phyloP scores from a whole-genome alignment of 2,113 vertebrate species.

The Oncorhynchus tshawytscha region DNA sequence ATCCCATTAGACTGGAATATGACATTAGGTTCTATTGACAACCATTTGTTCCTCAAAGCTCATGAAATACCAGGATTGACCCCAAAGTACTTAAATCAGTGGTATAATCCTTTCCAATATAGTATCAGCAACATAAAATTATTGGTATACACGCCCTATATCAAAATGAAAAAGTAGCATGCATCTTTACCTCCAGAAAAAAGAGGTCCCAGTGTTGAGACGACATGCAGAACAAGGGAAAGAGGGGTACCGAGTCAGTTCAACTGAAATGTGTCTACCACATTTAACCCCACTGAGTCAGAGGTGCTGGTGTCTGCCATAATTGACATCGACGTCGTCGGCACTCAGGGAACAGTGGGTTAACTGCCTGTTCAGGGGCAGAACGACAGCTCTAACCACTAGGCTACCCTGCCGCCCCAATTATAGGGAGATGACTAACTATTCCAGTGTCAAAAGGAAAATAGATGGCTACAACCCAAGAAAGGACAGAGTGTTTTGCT shows the following conservation, averaged over 20 bases:
- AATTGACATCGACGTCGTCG: too few relatives aligned
- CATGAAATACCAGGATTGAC: too few relatives aligned
- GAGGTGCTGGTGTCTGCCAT: too few relatives aligned
- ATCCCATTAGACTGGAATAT: constrained; percentile 44
- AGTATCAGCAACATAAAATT: constrained; percentile 66
- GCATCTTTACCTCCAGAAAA: constrained; percentile 32
- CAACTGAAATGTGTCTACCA: too few relatives aligned
- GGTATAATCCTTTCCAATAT: constrained; percentile 39
- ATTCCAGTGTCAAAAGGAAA: constrained; percentile 64
- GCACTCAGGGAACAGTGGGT: too few relatives aligned
- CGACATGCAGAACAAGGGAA: neutral
- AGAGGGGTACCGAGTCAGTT: too few relatives aligned
- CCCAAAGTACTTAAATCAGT: constrained; percentile 21
- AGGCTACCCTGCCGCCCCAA: too few relatives aligned
- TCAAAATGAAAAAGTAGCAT: constrained; percentile 19
- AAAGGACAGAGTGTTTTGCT: constrained; percentile 27
- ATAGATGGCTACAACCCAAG: constrained; percentile 22
- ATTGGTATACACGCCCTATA: constrained; percentile 51
- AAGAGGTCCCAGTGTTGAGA: constrained; percentile 62
- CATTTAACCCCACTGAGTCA: too few relatives aligned
- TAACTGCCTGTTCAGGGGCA: too few relatives aligned
- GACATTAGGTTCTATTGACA: constrained; percentile 61
- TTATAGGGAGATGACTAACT: constrained; percentile 36
- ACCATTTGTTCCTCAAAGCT: neutral
- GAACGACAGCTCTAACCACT: too few relatives aligned